Percentiles rank a stretch among this genome's conserved stretches.
phyloP scores from a whole-genome alignment of 2,888 invertebrate species.

The Yponomeuta cagnagella region DNA sequence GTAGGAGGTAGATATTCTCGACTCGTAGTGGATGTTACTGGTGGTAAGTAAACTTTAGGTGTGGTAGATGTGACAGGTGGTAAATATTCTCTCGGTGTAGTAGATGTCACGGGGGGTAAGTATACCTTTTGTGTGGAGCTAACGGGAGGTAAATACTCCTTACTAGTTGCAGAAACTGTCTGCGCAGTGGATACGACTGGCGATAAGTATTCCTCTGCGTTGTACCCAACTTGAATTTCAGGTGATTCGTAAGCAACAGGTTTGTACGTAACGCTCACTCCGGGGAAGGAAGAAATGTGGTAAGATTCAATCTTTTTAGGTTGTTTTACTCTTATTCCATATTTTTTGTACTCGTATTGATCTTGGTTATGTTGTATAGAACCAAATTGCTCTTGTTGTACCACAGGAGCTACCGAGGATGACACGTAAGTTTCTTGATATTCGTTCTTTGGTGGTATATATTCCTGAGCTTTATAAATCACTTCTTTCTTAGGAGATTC shows the following conservation, averaged over 20 bases:
- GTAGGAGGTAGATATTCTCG: slow-evolving; percentile 29
- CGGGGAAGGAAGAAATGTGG: slow-evolving; percentile 47
- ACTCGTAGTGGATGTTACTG: slow-evolving; percentile 19
- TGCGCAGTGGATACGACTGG: slow-evolving; percentile 38
- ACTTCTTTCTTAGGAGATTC: slow-evolving; percentile 41
- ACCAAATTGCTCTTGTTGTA: background rate
- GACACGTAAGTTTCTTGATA: slow-evolving; percentile 28
- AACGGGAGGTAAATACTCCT: slow-evolving; percentile 28
- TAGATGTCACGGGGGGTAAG: slow-evolving; percentile 44
- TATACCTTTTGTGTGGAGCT: slow-evolving; percentile 37
- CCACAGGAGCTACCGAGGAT: background rate
- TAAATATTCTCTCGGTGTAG: slow-evolving; percentile 23
- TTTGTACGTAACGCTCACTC: slow-evolving; percentile 37
- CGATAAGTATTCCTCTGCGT: slow-evolving; percentile 60
- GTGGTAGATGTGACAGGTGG: slow-evolving; percentile 13
- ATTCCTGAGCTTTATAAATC: slow-evolving; percentile 39
- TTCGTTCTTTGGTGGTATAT: slow-evolving; percentile 41
- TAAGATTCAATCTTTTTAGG: slow-evolving; percentile 48
- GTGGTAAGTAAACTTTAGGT: slow-evolving; percentile 17
- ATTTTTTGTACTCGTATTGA: slow-evolving; percentile 40
- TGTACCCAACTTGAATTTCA: slow-evolving; percentile 58
- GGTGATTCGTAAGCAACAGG: slow-evolving; percentile 46
- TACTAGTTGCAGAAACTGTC: background rate
- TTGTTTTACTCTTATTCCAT: slow-evolving; percentile 29
- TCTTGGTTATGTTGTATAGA: slow-evolving; percentile 28